Evolutionary conservation across 2,113 vertebrate genomes (phyloP).

Genomic region (Condylura cristata): DNA sequence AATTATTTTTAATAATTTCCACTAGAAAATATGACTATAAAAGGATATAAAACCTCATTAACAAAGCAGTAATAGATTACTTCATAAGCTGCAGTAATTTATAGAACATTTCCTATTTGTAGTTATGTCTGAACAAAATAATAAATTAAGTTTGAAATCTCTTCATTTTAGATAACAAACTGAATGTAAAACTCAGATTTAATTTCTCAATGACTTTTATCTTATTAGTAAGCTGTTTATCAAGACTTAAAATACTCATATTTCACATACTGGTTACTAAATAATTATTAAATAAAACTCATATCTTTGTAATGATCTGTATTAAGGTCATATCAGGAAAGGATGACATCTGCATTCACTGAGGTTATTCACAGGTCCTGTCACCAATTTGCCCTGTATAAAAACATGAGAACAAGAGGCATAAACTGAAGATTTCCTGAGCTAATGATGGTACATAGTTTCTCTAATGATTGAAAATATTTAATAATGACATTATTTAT

Average conservation of each 20-base stretch:
- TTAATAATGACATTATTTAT: neutral
- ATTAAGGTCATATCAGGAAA: neutral
- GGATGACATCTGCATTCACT: neutral
- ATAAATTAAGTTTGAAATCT: neutral
- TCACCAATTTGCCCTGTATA: neutral
- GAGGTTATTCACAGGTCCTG: neutral
- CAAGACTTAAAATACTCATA: neutral
- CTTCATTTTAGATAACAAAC: neutral
- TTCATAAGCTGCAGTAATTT: constrained; percentile 25
- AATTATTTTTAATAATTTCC: neutral
- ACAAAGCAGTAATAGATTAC: neutral
- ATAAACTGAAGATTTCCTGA: neutral
- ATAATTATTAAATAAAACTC: neutral
- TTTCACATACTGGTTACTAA: neutral
- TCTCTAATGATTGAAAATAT: neutral
- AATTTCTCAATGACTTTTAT: neutral
- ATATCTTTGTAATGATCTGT: neutral
- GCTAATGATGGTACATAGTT: neutral
- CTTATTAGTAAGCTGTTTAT: neutral
- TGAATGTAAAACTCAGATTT: neutral
- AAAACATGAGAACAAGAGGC: neutral
- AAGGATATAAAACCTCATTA: constrained; percentile 17
- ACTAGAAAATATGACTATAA: neutral
- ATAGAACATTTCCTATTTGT: neutral
- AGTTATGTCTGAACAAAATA: neutral